A percentile compares a stretch with the other conserved stretches of the same genome.
These are phyloP conservation scores for Colossoma macropomum DNA, from an alignment of 2,113 vertebrate genomes.

Conservation along the genomic window DNA sequence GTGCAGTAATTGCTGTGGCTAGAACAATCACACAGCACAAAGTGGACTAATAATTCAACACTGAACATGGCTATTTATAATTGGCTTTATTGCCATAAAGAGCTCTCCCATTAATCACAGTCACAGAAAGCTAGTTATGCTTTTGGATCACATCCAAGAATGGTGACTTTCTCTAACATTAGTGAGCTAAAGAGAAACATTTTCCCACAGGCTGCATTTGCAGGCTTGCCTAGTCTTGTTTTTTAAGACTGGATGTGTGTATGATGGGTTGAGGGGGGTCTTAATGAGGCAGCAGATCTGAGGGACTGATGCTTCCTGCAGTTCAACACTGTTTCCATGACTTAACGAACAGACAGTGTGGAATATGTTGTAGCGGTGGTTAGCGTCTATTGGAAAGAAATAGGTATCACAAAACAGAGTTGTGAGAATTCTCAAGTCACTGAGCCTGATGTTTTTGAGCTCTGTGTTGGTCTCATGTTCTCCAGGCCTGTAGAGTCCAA, in stretches of 20 bases:
- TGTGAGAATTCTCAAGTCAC: neutral
- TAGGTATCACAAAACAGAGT: neutral
- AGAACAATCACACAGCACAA: neutral
- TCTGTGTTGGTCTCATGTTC: neutral
- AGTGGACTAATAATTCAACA: neutral
- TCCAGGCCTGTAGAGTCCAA: neutral
- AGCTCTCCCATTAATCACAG: neutral
- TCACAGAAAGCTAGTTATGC: neutral
- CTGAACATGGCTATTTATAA: neutral
- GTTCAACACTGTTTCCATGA: neutral
- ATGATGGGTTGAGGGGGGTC: neutral
- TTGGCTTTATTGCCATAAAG: neutral
- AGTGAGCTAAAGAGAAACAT: neutral
- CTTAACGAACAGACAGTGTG: neutral
- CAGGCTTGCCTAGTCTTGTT: neutral
- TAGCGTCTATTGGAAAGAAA: neutral
- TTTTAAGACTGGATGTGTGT: neutral
- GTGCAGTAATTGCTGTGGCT: neutral
- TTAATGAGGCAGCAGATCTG: constrained; percentile 2
- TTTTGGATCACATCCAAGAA: neutral
- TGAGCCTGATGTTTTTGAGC: neutral
- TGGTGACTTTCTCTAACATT: neutral
- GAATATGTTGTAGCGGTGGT: neutral
- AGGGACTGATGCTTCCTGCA: neutral
- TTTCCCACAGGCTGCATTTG: neutral